These are phyloP conservation scores for Rhynchomys soricoides DNA, from an alignment of 2,113 vertebrate genomes.

Conservation along the genomic window DNA sequence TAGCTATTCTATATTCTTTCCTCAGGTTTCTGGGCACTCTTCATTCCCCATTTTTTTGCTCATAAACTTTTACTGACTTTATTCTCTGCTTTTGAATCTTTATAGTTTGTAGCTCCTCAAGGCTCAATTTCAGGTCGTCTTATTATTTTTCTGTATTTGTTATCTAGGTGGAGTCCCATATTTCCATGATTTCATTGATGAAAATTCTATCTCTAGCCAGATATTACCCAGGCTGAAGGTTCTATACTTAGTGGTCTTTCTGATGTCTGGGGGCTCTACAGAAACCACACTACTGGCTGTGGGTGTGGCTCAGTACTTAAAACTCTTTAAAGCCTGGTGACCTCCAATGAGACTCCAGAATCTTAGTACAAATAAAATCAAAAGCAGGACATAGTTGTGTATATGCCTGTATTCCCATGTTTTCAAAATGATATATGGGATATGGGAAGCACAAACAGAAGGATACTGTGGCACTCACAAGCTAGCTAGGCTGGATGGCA, in stretches of 20 bases:
- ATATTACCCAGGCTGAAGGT: neutral
- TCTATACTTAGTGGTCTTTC: neutral
- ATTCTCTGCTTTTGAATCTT: no score
- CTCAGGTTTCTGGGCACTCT: no score
- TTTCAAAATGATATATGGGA: neutral
- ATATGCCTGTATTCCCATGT: neutral
- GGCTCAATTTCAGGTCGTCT: no score
- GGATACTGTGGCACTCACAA: neutral
- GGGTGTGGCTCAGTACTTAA: neutral
- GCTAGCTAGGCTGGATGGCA: neutral
- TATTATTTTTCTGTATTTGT: no score
- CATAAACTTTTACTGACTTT: no score
- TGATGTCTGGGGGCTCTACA: no score
- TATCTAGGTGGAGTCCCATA: no score
- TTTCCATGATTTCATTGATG: no score
- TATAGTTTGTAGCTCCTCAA: no score
- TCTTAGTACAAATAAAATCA: neutral
- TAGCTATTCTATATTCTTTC: no score
- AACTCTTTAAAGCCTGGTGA: neutral
- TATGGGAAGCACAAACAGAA: neutral
- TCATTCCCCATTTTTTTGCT: no score
- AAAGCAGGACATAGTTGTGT: neutral
- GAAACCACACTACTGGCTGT: neutral
- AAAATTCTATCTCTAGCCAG: neutral
- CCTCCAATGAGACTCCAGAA: neutral